A percentile compares a stretch with the other conserved stretches of the same genome.
phyloP scores from a whole-genome alignment of 2,888 invertebrate genomes.

The Macrophya annulata region DNA sequence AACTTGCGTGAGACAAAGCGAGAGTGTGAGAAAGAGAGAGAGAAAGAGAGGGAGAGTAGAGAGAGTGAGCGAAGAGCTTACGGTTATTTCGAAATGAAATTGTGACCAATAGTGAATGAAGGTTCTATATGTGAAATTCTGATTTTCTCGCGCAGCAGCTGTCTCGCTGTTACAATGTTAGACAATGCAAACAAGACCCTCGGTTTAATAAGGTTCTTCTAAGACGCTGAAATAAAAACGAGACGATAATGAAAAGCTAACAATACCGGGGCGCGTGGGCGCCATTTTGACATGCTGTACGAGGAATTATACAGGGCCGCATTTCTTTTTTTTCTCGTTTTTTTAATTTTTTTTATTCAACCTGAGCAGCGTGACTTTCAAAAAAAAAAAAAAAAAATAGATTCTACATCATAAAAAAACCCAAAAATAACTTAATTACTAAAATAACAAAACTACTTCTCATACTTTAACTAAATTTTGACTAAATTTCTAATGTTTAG shows the following conservation, averaged over 20 bases:
- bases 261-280: slow-evolving; percentile 47
- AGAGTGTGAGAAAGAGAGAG: background rate
- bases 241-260: slow-evolving; percentile 53
- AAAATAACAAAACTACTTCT: background rate
- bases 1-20: background rate
- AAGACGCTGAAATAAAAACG: slow-evolving; percentile 29
- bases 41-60: too few species aligned
- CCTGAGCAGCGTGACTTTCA: background rate
- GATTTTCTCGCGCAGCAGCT: slow-evolving; percentile 42
- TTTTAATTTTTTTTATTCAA: too few species aligned
- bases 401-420: background rate
- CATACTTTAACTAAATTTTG: background rate
- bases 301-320: slow-evolving; percentile 33
- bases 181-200: slow-evolving; percentile 51
- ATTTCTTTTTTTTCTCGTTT: background rate
- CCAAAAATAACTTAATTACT: background rate
- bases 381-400: slow-evolving; percentile 18
- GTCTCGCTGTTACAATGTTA: slow-evolving; percentile 26
- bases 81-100: slow-evolving; percentile 32
- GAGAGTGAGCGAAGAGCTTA: background rate
- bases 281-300: slow-evolving; percentile 38
- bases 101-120: slow-evolving; percentile 22
- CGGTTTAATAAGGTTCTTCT: slow-evolving; percentile 46
- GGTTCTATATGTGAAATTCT: slow-evolving; percentile 38
- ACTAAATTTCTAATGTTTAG: background rate